Evolutionary conservation across 2,113 vertebrate species (phyloP).

Genomic region (Oryzias javanicus): DNA sequence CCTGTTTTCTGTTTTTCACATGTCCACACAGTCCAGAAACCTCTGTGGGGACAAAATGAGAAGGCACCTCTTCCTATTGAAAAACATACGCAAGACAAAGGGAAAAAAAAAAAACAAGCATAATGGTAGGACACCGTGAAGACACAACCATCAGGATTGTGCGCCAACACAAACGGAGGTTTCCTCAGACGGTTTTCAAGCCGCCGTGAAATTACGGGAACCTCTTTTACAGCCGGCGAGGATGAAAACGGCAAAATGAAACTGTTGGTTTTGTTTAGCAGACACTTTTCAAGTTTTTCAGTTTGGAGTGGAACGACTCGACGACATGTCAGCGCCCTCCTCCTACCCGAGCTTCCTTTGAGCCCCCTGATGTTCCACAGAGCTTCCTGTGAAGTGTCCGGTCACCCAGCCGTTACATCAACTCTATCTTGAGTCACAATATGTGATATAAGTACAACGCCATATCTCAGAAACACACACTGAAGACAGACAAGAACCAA

Average conservation of each 20-base stretch:
- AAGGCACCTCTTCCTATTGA: constrained; percentile 49
- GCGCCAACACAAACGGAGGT: constrained; percentile 33
- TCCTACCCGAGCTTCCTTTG: constrained; percentile 44
- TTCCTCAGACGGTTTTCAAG: constrained; percentile 33
- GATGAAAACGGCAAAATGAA: constrained; percentile 3
- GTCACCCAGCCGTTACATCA: constrained; percentile 15
- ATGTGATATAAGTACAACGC: background rate
- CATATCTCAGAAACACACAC: constrained; percentile 13
- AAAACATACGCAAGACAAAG: constrained; percentile 10
- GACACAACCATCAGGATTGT: constrained; percentile 13
- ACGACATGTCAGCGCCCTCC: constrained; percentile 26
- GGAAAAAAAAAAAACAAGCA: constrained; percentile 2
- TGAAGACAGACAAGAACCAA: background rate
- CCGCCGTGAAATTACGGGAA: constrained; percentile 1
- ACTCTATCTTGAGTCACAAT: constrained; percentile 2
- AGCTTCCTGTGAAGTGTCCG: constrained; percentile 60
- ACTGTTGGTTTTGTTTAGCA: constrained; percentile 27
- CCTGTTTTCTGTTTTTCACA: constrained; percentile 57
- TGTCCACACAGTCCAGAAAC: constrained; percentile 20
- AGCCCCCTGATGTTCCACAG: constrained; percentile 53
- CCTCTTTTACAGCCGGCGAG: constrained; percentile 28
- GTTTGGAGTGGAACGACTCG: constrained; percentile 14
- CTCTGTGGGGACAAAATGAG: constrained; percentile 20
- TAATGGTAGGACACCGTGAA: constrained; percentile 13
- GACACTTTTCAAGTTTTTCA: constrained; percentile 13